These are phyloP conservation scores for Protosalanx chinensis DNA, from an alignment of 2,797 vertebrate genomes.

Conservation along the genomic window DNA sequence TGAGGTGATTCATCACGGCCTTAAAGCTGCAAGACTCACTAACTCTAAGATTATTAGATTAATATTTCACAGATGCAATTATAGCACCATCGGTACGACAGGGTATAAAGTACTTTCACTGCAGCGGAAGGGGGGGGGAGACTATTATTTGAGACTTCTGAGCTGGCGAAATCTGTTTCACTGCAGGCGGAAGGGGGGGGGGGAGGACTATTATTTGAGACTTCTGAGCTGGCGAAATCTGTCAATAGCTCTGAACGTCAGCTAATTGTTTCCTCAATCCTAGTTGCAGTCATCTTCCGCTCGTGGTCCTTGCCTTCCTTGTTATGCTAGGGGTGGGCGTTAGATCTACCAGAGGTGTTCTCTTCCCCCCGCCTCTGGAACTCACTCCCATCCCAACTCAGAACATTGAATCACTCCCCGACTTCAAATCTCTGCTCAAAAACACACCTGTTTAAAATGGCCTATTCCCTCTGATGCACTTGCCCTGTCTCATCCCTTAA, in stretches of 20 bases:
- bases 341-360: too few species aligned
- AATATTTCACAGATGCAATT: slow-evolving; percentile 59
- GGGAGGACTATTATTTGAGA: slow-evolving; percentile 7
- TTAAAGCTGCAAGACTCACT: slow-evolving; percentile 51
- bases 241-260: slow-evolving; percentile 1
- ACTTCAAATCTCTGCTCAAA: too few species aligned
- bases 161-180: slow-evolving; percentile 14
- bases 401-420: too few species aligned
- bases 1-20: slow-evolving; percentile 53
- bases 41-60: slow-evolving; percentile 51
- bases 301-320: too few species aligned
- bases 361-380: too few species aligned
- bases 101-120: slow-evolving; percentile 20
- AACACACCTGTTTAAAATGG: too few species aligned
- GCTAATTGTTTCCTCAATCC: not conserved
- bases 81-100: slow-evolving; percentile 27
- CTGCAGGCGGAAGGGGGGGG: slow-evolving; percentile 16
- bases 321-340: too few species aligned
- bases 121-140: too few species aligned
- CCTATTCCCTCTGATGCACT: too few species aligned
- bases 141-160: slow-evolving; percentile 3
- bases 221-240: slow-evolving; percentile 9
- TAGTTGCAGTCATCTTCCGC: too few species aligned
- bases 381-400: too few species aligned
- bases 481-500: too few species aligned